These are phyloP conservation scores for Etheostoma nigrum DNA, from an alignment of 2,797 vertebrate genomes.

Conservation along the genomic window DNA sequence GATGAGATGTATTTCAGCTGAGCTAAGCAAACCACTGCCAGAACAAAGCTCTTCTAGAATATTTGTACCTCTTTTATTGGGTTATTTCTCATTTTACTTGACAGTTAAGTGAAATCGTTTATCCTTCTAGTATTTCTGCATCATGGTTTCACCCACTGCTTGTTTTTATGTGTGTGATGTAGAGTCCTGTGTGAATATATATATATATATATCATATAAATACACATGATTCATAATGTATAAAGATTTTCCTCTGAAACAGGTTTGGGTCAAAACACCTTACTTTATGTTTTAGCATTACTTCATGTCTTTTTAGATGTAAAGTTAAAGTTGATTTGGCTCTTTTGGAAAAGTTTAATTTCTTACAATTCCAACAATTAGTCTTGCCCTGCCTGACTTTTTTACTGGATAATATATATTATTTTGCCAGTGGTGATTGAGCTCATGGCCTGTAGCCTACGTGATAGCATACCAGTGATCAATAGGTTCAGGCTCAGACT, in stretches of 20 bases:
- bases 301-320: slow-evolving; percentile 11
- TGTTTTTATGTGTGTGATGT: slow-evolving; percentile 46
- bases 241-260: slow-evolving; percentile 55
- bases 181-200: slow-evolving; percentile 45
- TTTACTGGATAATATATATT: slow-evolving; percentile 16
- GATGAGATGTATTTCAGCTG: not conserved
- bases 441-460: slow-evolving; percentile 18
- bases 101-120: slow-evolving; percentile 22
- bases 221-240: slow-evolving; percentile 44
- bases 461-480: slow-evolving; percentile 24
- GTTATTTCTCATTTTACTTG: slow-evolving; percentile 18
- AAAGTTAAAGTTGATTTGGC: slow-evolving; percentile 35
- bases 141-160: slow-evolving; percentile 44
- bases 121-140: slow-evolving; percentile 29
- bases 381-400: slow-evolving; percentile 28
- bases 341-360: slow-evolving; percentile 11
- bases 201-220: too few relatives aligned
- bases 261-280: slow-evolving; percentile 42
- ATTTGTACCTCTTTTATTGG: slow-evolving; percentile 18
- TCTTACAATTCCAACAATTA: not conserved
- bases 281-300: not conserved
- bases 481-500: slow-evolving; percentile 39
- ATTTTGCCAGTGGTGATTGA: slow-evolving; percentile 29
- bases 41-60: not conserved
- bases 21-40: not conserved